Conservation (phyloP, 1,140 invertebrate genomes). For the Bombus sibiricus region DNA sequence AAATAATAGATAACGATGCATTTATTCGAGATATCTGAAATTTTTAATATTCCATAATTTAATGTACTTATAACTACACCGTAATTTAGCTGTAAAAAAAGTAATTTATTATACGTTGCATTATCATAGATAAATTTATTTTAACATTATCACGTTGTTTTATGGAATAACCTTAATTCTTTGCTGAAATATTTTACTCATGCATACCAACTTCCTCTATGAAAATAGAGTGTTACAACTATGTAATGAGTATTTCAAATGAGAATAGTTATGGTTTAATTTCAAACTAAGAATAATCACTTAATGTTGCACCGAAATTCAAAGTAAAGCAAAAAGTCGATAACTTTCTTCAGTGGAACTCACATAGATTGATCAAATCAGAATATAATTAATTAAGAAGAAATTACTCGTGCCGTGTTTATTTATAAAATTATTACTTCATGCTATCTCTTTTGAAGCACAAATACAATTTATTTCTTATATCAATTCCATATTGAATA, state of each 20-base stretch:
- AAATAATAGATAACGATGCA: neutral
- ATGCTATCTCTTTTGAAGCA: no score
- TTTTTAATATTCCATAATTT: neutral
- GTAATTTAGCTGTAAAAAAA: neutral
- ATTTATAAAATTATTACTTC: neutral
- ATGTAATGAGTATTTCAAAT: neutral
- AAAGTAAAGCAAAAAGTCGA: neutral
- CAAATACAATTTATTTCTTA: neutral
- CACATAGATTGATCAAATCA: neutral
- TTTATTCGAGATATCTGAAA: neutral
- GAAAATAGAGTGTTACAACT: neutral
- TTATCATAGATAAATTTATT: neutral
- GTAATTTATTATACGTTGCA: neutral
- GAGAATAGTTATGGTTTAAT: neutral
- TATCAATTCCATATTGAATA: neutral
- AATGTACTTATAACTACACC: neutral
- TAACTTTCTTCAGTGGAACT: neutral
- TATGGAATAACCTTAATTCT: neutral
- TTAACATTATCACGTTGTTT: neutral
- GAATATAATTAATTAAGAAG: neutral
- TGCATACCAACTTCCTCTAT: neutral
- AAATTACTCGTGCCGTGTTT: neutral
- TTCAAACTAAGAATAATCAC: neutral
- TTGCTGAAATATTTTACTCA: neutral
- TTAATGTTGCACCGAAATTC: neutral